Evolutionary conservation across 2,113 vertebrate genomes (phyloP), one percentile per base, ranked within the genome.

Genomic region (Propithecus coquereli): DNA sequence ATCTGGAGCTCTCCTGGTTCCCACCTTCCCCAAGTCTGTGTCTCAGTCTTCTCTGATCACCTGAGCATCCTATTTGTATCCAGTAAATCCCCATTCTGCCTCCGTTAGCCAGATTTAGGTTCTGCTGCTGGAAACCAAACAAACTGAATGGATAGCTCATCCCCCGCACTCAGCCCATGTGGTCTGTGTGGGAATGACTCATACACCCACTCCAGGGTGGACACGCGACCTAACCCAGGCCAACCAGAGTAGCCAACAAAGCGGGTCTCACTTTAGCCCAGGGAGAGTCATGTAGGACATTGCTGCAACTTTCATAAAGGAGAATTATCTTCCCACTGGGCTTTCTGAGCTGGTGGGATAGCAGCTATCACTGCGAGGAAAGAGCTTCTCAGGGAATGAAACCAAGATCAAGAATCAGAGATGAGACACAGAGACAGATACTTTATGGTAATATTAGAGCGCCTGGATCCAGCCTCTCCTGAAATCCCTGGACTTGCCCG

Each of bases 401-500:
- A 32, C 34, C 66, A 54, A 25, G 14, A 16, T 1, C 5, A 2
- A 87, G 34, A 20, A 63, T 82, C 23, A 43, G 4, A 30, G n/a
- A 32, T 6, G 23, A 85, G 18, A 85, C 52, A 70, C 13, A 4
- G 22, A 88, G 43, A 17, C 30, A 87, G 47, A 37, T 10, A 52
- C 43, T 61, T 61, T 16, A 59, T 0, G 40, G 30, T 18, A 47
- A 45, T 3, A 47, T 14, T 47, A 3, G 1, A 47, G 32, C 47
- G 84, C 85, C 92, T 87, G 47, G 70, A 73, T 83, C 76, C n/a
- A 81, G 45, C 70, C 65, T 40, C 14, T 63, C 92, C 92, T 84
- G 74, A 87, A 87, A 92, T 43, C 43, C 89, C 54, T 54, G 22
- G 5, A 23, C 57, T 63, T 82, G 2, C 37, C 73, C 90, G 59